Base-by-base conservation (phyloP, 2,888 invertebrate genomes). In the Pegoplata infirma region DNA sequence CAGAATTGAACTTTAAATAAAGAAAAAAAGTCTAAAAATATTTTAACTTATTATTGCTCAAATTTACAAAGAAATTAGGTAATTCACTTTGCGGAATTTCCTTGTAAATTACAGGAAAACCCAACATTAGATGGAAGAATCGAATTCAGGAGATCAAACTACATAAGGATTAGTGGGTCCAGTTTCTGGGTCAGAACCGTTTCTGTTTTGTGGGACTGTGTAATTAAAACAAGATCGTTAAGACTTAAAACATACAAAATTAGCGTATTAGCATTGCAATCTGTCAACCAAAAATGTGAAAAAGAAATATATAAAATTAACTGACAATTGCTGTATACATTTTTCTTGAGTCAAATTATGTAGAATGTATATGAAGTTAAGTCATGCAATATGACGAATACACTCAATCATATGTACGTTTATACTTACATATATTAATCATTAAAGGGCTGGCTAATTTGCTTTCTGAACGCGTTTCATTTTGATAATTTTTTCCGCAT, bases 401-500 rank as follows among this genome's bases (percentile, higher is more conserved):
- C 36, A 5, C 44, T 16, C 16, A 21, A 8, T 47, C 8, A 55
- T 71, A 46, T n/a, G n/a, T n/a, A 19, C 10, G 14, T 36, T 21
- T 49, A 25, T 23, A 5, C 44, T 16, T 12, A 21, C 4, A 28
- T 5, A 55, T 71, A 46, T 55, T 32, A 68, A 49, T 40, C 19
- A 12, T 1, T 21, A 46, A 64, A 25, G 25, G 51, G 36, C 36
- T 40, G 40, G 74, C 71, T 72, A 81, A 80, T 81, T 80, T 77
- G 58, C 71, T 76, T 63, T 44, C 61, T 32, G 47, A 76, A 28
- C 28, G 74, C 47, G 47, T 71, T 67, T 23, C 46, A 63, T 63
- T 76, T 51, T 12, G 55, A 40, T 59, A 32, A 40, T 67, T 56
- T n/a, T 68, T 19, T 55, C n/a, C 46, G 7, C 44, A 67, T 49